phyloP scores from a whole-genome alignment of 2,113 vertebrate species.

The Craseonycteris thonglongyai region DNA sequence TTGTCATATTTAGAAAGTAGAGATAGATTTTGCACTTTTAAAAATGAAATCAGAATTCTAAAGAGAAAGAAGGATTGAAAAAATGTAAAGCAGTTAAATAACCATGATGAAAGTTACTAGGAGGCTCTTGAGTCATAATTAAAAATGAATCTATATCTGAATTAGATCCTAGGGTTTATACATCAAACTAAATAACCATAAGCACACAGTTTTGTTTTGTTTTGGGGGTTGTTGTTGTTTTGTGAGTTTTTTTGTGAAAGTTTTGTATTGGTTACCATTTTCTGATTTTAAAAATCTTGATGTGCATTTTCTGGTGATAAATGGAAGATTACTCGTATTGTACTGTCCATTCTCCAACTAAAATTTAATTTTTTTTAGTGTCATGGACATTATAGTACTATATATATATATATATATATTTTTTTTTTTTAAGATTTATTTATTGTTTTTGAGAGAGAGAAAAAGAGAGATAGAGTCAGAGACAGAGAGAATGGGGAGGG shows the following conservation, averaged over 20 bases:
- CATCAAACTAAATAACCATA: neutral
- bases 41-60: conserved; percentile 17
- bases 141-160: neutral
- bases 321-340: neutral
- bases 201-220: neutral
- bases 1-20: neutral
- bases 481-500: too few species aligned
- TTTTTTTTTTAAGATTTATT: too few species aligned
- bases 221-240: too few species aligned
- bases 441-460: too few species aligned
- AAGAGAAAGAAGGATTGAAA: neutral
- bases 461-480: too few species aligned
- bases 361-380: neutral
- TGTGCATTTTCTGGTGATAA: neutral
- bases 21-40: conserved; percentile 19
- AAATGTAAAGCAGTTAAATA: neutral
- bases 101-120: neutral
- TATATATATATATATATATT: too few species aligned
- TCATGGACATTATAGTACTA: neutral
- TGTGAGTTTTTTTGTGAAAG: neutral
- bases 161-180: neutral
- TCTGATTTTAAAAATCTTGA: neutral
- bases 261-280: neutral
- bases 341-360: neutral
- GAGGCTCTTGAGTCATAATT: neutral